Percentiles rank a stretch among this genome's conserved stretches.
phyloP scores from a whole-genome alignment of 1,140 invertebrate species.

The Platorchestia sp. region DNA sequence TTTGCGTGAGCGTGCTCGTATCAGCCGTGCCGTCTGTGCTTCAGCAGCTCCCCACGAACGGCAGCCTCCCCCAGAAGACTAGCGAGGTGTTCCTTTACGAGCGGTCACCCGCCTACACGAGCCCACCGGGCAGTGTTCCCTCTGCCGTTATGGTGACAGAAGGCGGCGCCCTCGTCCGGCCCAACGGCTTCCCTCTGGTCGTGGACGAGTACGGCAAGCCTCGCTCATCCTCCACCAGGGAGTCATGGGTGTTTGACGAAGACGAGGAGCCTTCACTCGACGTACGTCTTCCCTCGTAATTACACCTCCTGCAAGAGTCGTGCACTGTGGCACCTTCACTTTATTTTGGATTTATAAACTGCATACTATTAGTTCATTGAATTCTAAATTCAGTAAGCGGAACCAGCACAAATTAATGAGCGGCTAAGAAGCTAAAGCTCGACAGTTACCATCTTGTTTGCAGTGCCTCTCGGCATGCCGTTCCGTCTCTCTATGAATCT shows the following conservation, averaged over 20 bases:
- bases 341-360: neutral
- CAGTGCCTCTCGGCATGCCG: neutral
- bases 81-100: neutral
- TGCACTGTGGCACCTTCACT: constrained; percentile 7
- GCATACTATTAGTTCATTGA: neutral
- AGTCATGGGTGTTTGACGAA: constrained; percentile 36
- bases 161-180: neutral
- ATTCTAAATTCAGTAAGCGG: neutral
- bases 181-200: constrained; percentile 38
- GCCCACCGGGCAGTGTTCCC: constrained; percentile 7
- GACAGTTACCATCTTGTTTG: neutral
- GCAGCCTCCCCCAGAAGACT: neutral
- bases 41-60: neutral
- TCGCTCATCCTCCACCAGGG: constrained; percentile 67
- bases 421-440: neutral
- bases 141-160: neutral
- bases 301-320: neutral
- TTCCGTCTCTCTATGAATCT: neutral
- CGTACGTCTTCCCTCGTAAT: constrained; percentile 5
- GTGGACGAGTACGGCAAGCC: constrained; percentile 79
- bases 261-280: neutral
- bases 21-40: neutral
- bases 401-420: neutral
- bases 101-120: neutral
- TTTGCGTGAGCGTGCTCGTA: no score